Percentiles rank a stretch among this genome's conserved stretches.
Evolutionary conservation across 2,888 invertebrate species (phyloP).

Genomic region (Molanna angustata): DNA sequence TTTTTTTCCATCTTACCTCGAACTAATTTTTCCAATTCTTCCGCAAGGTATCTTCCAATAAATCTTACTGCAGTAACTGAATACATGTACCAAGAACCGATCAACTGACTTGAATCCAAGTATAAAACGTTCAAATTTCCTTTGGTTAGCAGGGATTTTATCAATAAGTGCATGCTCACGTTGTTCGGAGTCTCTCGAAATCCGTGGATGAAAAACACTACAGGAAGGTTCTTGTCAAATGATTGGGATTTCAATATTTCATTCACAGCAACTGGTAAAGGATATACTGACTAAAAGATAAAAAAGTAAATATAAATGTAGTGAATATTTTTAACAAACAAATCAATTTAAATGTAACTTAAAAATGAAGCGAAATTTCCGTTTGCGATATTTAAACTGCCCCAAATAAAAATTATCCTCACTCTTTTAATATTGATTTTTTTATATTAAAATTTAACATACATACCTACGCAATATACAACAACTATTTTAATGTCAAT

Average conservation of each 20-base stretch:
- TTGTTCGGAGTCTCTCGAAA: neutral
- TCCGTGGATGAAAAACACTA: conserved; percentile 9
- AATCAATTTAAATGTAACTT: no score
- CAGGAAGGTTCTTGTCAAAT: neutral
- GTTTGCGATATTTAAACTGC: no score
- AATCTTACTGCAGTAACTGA: neutral
- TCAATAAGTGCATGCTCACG: neutral
- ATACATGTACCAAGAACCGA: conserved; percentile 1
- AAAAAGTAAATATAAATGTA: neutral
- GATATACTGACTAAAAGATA: neutral
- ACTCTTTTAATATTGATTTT: no score
- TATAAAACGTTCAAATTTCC: conserved; percentile 6
- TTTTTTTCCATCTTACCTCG: conserved; percentile 2
- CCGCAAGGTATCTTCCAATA: conserved; percentile 7
- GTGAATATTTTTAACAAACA: no score
- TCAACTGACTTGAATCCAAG: conserved; percentile 1
- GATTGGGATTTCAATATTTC: neutral
- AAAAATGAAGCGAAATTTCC: no score
- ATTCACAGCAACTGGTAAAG: neutral
- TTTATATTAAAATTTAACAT: no score
- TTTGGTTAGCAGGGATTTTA: neutral
- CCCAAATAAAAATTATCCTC: no score
- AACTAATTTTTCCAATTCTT: neutral
- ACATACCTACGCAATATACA: no score
- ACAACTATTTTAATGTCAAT: no score